Evolutionary conservation across 2,113 vertebrate genomes (phyloP), one percentile per base, ranked within the genome.

Genomic region (Coturnix japonica): DNA sequence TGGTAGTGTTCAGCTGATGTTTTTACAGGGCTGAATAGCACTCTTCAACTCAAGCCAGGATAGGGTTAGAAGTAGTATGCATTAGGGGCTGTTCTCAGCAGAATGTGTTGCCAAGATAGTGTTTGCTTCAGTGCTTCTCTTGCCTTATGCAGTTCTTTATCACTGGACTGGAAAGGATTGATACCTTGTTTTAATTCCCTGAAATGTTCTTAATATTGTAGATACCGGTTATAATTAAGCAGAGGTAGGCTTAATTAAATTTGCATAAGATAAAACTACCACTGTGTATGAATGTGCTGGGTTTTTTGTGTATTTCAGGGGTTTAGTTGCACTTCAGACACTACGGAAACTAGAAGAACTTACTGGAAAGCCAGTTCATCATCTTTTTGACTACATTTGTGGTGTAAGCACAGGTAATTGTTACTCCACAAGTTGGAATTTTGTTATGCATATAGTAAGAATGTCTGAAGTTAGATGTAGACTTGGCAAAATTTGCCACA

Each of bases 361-460:
- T 90, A 99, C 99, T 63, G 99, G 99, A 84, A 99, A 99, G 94
- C 98, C 98, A 2, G 96, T 99, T 96, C 98, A 99, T 97, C 98
- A 99, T 87, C 98, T 99, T 61, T 99, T 99, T 96, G 99, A 99
- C 97, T 99, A 99, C 94, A 99, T 99, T 85, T 99, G 99, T 97
- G 99, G 99, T 33, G 99, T 99, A 90, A 99, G 99, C 98, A 99
- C 99, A 99, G 99, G 99, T 99, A 98, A 91, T 26, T 78, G 64
- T 57, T 49, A 46, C 86, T 41, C 13, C 5, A 70, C 25, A 47
- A 31, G 13, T 10, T 91, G 43, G 13, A 59, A 43, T 71, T 66
- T 74, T 87, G 4, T n/a, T 73, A 12, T 54, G 11, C 46, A 15
- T 84, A 7, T 37, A 72, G 49, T 84, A 44, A 75, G n/a, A 81